These are phyloP conservation scores for Drosophila gunungcola DNA, from an alignment of 1,140 invertebrate species.

Conservation along the genomic window DNA sequence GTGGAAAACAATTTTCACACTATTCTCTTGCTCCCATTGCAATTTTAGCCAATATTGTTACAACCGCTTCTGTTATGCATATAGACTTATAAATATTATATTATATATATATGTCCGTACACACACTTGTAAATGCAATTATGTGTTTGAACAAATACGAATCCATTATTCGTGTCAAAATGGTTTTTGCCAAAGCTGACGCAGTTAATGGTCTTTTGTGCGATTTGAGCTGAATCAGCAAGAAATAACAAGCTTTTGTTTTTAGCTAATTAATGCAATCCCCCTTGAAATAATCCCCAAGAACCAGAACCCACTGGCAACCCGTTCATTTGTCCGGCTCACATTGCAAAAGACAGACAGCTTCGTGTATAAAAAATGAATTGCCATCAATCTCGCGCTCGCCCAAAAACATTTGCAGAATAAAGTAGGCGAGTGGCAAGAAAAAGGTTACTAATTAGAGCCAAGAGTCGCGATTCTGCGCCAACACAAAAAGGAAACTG, in stretches of 20 bases:
- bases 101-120: constrained; percentile 4
- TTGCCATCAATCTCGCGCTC: constrained; percentile 69
- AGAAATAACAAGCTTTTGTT: constrained; percentile 24
- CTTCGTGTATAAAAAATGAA: constrained; percentile 64
- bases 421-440: constrained; percentile 12
- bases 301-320: constrained; percentile 4
- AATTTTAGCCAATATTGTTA: constrained; percentile 57
- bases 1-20: constrained; percentile 30
- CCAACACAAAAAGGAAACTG: constrained; percentile 12
- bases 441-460: constrained; percentile 78
- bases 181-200: constrained; percentile 16
- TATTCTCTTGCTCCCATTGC: constrained; percentile 45
- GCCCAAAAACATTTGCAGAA: constrained; percentile 51
- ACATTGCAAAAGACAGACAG: constrained; percentile 45
- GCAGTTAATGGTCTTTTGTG: constrained; percentile 45
- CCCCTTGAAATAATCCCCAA: constrained; percentile 15
- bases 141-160: constrained; percentile 12
- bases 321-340: constrained; percentile 59
- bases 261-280: constrained; percentile 42
- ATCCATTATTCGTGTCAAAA: constrained; percentile 36
- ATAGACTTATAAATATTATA: constrained; percentile 31
- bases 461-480: constrained; percentile 36
- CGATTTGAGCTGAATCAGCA: constrained; percentile 38
- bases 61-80: constrained; percentile 29
- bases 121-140: constrained; percentile 25